phyloP scores from a whole-genome alignment of 1,140 invertebrate species.

The Parapsyche elsis region DNA sequence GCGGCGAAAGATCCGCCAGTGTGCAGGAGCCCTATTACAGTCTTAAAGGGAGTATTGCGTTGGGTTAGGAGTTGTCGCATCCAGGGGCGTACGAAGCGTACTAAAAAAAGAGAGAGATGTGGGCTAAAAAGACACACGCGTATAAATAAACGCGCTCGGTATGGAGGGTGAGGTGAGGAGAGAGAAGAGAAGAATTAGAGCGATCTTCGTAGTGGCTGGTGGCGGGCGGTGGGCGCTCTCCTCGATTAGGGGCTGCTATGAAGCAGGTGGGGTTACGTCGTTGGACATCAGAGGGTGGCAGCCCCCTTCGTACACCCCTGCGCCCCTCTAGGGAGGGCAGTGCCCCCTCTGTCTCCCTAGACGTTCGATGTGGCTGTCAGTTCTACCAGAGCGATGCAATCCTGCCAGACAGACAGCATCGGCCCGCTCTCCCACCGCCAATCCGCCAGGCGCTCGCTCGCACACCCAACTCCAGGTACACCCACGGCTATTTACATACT shows the following conservation, averaged over 20 bases:
- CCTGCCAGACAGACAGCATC: constrained; percentile 65
- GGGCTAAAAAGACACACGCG: too few relatives aligned
- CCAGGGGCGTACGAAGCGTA: too few relatives aligned
- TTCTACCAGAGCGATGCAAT: constrained; percentile 83
- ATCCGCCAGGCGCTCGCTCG: neutral
- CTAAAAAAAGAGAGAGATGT: too few relatives aligned
- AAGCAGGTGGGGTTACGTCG: constrained; percentile 59
- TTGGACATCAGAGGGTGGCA: constrained; percentile 73
- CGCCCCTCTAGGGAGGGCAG: constrained; percentile 70
- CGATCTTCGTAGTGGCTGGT: neutral
- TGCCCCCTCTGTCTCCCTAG: constrained; percentile 75
- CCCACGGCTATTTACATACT: too few relatives aligned
- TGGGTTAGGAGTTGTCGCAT: too few relatives aligned
- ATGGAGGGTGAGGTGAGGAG: neutral
- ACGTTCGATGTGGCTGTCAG: constrained; percentile 86
- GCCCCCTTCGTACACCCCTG: constrained; percentile 69
- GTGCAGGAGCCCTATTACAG: too few relatives aligned
- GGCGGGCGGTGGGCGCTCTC: neutral
- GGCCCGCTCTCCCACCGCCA: neutral
- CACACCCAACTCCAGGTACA: neutral
- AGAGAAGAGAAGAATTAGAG: neutral
- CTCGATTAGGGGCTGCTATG: constrained; percentile 58
- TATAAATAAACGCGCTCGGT: too few relatives aligned
- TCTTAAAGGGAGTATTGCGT: too few relatives aligned
- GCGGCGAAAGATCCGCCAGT: too few relatives aligned